Evolutionary conservation across 1,140 invertebrate genomes (phyloP).

Genomic region (Apocrypta bakeri): DNA sequence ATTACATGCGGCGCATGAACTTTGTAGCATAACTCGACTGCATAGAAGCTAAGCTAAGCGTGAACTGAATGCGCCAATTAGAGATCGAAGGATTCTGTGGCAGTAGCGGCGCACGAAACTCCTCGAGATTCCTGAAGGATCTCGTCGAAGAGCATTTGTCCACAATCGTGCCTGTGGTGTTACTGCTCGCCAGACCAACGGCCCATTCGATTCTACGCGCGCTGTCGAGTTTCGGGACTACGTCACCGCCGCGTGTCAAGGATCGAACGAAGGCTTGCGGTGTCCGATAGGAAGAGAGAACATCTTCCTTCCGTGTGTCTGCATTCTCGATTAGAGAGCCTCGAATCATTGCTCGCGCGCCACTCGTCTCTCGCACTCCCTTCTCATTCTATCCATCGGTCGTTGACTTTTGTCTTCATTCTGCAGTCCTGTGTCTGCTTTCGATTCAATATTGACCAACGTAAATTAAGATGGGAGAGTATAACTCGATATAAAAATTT

Average conservation of each 20-base stretch:
- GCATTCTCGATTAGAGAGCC: constrained; percentile 26
- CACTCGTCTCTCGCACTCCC: background rate
- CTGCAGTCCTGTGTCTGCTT: too few relatives aligned
- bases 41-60: constrained; percentile 52
- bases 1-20: constrained; percentile 42
- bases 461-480: background rate
- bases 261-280: constrained; percentile 42
- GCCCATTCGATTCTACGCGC: constrained; percentile 61
- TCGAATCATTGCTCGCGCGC: constrained; percentile 13
- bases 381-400: background rate
- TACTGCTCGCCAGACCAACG: constrained; percentile 52
- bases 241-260: constrained; percentile 26
- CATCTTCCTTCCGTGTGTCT: constrained; percentile 32
- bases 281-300: background rate
- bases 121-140: constrained; percentile 66
- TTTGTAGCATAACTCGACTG: constrained; percentile 47
- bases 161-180: constrained; percentile 63
- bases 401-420: constrained; percentile 20
- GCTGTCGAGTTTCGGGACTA: constrained; percentile 13
- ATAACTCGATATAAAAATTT: constrained; percentile 36
- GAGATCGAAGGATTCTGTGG: constrained; percentile 68
- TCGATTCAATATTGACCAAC: too few relatives aligned
- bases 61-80: constrained; percentile 71
- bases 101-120: constrained; percentile 57
- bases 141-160: constrained; percentile 66